Base-by-base conservation (phyloP, 2,888 invertebrate genomes). In the Glaucopsyche alexis region DNA sequence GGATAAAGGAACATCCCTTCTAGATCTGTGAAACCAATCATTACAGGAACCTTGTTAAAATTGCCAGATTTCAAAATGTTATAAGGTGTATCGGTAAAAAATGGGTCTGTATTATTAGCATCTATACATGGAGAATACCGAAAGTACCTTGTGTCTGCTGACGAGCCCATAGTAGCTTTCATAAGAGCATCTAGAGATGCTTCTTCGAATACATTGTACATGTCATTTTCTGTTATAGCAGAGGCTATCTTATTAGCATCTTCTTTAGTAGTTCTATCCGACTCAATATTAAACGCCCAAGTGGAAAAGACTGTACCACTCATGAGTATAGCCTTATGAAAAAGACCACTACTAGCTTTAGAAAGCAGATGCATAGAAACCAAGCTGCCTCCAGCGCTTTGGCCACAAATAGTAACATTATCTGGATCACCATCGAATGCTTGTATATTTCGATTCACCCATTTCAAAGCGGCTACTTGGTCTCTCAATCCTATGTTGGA, bases 351-450 rank as follows among this genome's bases (percentile, higher is more conserved):
- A 74, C 91, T 91, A 7, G 77, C 76, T 71, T 83, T 83, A 0
- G 91, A 87, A 0, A 92, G 78, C 40, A 92, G 78, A 73, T 90
- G 92, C 87, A 91, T 86, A 0, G 87, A 84, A 0, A 87, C 86
- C 0, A 89, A 80, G n/a, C 85, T 83, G 0, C 87, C 88, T 0
- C 93, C 93, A 0, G 93, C 91, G 60, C 92, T 93, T 55, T 93
- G 91, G 0, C 93, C 93, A 38, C 86, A 87, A 60, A 93, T 75
- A 0, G 90, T 91, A 2, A 93, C 90, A 73, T 91, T 91, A 13
- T 91, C 89, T 0, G 90, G 90, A 75, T 92, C 92, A 55, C 93
- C 93, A 1, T 91, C 90, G 72, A 93, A 92, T 1, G 85, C 84
- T 1, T 82, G 80, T 72, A 92, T 91, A 73, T 92, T 93, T 47